Percentiles rank a stretch among this genome's conserved stretches.
Conservation (phyloP, 35 echinoderm and acorn worm genomes). For the Amphiura filiformis region DNA sequence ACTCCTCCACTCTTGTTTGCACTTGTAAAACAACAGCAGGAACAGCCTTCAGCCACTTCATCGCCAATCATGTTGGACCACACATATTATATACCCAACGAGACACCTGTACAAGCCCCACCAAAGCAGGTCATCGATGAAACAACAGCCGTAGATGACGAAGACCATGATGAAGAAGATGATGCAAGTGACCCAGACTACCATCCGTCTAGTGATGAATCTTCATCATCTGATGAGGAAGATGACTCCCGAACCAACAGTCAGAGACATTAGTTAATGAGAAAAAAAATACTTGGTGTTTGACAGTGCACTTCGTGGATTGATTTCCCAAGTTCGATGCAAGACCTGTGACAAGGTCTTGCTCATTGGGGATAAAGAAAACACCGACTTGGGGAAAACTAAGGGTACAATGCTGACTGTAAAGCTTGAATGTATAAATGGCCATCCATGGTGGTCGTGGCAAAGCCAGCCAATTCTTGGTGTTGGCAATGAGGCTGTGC, state of each 20-base stretch:
- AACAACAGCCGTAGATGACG: background rate
- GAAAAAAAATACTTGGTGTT: background rate
- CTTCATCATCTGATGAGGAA: background rate
- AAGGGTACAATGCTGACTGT: background rate
- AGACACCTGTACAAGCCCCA: background rate
- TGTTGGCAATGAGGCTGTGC: no score
- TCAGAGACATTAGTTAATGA: background rate
- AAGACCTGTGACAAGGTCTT: background rate
- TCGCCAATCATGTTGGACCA: background rate
- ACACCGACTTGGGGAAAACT: background rate
- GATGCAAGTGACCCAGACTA: background rate
- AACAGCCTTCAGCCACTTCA: background rate
- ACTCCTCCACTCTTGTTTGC: background rate
- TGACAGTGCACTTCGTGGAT: background rate
- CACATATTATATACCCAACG: no score
- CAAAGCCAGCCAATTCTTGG: constrained; percentile 40
- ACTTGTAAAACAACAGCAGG: background rate
- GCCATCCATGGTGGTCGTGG: constrained; percentile 13
- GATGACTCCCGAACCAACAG: background rate
- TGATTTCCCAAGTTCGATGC: background rate
- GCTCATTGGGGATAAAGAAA: background rate
- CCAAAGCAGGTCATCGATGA: background rate
- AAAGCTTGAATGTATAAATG: background rate
- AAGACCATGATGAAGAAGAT: background rate
- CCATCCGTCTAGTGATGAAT: background rate